Evolutionary conservation across 2,888 invertebrate genomes (phyloP).

Genomic region (Cryptosula pallasiana): DNA sequence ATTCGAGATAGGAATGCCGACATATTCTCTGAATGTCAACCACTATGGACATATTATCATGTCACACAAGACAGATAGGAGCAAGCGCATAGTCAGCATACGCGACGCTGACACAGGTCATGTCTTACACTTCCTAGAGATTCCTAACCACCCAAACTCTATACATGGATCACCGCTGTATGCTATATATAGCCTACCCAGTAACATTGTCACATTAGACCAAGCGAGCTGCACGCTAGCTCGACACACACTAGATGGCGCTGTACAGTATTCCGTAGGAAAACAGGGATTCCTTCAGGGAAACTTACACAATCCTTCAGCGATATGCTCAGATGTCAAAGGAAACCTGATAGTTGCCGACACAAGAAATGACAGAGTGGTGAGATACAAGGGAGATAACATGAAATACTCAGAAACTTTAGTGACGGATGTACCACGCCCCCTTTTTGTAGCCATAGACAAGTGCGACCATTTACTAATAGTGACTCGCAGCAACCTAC

Average conservation of each 20-base stretch:
- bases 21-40: neutral
- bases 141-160: neutral
- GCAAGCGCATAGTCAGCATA: neutral
- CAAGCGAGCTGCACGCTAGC: neutral
- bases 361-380: slow-evolving; percentile 13
- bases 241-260: neutral
- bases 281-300: neutral
- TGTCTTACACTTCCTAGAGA: neutral
- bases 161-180: neutral
- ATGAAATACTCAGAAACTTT: neutral
- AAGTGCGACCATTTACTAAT: neutral
- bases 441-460: neutral
- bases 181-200: neutral
- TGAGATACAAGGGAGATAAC: neutral
- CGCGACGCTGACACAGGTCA: neutral
- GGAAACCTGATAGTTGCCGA: neutral
- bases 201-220: neutral
- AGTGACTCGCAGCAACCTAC: neutral
- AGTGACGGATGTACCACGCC: neutral
- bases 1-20: slow-evolving; percentile 2
- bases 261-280: neutral
- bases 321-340: neutral
- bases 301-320: neutral
- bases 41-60: slow-evolving; percentile 15
- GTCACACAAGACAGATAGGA: neutral